Conservation (phyloP, 2,797 vertebrate species). For the Sebastes nivosus region DNA sequence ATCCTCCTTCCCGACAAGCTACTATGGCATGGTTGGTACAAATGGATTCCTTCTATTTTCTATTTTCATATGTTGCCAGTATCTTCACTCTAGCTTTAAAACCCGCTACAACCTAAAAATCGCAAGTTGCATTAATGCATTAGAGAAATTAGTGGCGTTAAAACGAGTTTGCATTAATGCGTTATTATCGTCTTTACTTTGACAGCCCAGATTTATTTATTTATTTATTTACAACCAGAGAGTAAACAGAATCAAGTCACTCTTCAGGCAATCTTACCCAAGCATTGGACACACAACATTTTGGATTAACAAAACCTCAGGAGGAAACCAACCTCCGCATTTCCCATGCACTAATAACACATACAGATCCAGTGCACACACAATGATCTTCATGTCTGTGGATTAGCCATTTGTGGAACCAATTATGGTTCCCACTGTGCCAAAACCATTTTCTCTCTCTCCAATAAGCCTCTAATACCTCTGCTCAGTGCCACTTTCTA, state of each 20-base stretch:
- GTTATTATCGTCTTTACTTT: no score
- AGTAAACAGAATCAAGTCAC: background rate
- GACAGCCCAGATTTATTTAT: no score
- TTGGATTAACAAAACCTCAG: conserved; percentile 4
- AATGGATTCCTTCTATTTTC: no score
- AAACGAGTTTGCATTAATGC: no score
- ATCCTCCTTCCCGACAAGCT: no score
- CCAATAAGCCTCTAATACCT: conserved; percentile 50
- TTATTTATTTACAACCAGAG: conserved; percentile 6
- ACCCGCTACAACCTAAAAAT: no score
- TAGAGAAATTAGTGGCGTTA: no score
- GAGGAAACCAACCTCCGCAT: conserved; percentile 14
- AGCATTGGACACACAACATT: background rate
- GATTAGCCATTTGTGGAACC: conserved; percentile 57
- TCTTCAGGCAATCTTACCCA: background rate
- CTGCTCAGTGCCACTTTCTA: conserved; percentile 38
- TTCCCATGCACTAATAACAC: conserved; percentile 22
- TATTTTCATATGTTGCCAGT: no score
- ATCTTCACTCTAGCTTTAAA: no score
- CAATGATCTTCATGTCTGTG: conserved; percentile 51
- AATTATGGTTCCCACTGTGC: conserved; percentile 36
- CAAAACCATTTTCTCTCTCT: conserved; percentile 40
- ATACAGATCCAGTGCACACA: conserved; percentile 37
- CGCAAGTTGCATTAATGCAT: no score
- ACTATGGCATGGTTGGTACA: no score